These are phyloP conservation scores for Sarcophaga caerulescens DNA, from an alignment of 2,888 invertebrate species.

Conservation along the genomic window DNA sequence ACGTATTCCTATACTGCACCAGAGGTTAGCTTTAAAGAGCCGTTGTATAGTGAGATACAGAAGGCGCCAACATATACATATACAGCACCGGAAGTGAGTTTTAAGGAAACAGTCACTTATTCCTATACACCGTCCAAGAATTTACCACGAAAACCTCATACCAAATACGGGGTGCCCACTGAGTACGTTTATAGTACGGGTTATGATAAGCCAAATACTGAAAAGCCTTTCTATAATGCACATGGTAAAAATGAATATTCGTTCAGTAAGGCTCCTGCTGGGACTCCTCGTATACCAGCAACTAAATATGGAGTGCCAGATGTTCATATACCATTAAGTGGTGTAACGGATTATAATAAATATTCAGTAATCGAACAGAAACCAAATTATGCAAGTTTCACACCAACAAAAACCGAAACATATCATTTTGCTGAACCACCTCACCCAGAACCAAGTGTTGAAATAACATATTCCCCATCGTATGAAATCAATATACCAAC, in stretches of 20 bases:
- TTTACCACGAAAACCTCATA: slow-evolving; percentile 56
- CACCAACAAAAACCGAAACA: slow-evolving; percentile 66
- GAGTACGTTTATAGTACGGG: slow-evolving; percentile 47
- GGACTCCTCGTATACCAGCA: slow-evolving; percentile 65
- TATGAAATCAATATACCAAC: slow-evolving; percentile 75
- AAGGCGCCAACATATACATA: slow-evolving; percentile 48
- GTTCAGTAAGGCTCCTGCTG: slow-evolving; percentile 35
- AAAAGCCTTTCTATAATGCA: slow-evolving; percentile 36
- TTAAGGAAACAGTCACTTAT: slow-evolving; percentile 40
- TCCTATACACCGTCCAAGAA: slow-evolving; percentile 30
- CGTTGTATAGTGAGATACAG: slow-evolving; percentile 52
- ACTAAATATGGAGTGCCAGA: slow-evolving; percentile 72
- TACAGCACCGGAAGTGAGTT: slow-evolving; percentile 36
- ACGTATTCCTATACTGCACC: slow-evolving; percentile 55
- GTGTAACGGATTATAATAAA: slow-evolving; percentile 65
- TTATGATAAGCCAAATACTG: slow-evolving; percentile 47
- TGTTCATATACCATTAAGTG: slow-evolving; percentile 52
- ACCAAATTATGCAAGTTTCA: slow-evolving; percentile 73
- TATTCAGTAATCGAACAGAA: slow-evolving; percentile 74
- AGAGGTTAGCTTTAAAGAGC: slow-evolving; percentile 51
- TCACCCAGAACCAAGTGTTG: slow-evolving; percentile 69
- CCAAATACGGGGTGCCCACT: slow-evolving; percentile 71
- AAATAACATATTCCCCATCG: slow-evolving; percentile 77
- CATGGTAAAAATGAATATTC: slow-evolving; percentile 42
- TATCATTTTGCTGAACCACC: slow-evolving; percentile 77